A percentile compares a stretch with the other conserved stretches of the same genome.
Conservation (phyloP, 2,113 vertebrate species). For the Hippocampus comes region DNA sequence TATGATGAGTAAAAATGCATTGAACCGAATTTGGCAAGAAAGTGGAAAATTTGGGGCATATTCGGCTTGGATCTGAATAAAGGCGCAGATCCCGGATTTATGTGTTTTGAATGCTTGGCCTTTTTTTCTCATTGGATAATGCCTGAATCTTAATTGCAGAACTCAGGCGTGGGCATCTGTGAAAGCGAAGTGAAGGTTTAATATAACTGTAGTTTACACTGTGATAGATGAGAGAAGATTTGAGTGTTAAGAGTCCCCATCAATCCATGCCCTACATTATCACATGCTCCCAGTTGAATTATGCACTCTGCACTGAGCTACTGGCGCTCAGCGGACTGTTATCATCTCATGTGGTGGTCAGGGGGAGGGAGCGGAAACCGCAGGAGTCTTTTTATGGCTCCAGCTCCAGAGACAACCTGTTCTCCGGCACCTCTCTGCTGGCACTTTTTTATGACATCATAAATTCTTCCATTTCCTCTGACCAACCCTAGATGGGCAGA, state of each 20-base stretch:
- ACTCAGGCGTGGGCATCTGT: neutral
- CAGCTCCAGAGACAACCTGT: constrained; percentile 64
- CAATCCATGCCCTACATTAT: neutral
- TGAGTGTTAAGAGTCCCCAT: neutral
- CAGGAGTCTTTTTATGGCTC: constrained; percentile 63
- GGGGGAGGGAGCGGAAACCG: constrained; percentile 52
- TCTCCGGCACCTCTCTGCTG: constrained; percentile 63
- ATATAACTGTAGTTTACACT: neutral
- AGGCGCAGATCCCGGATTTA: too few species aligned
- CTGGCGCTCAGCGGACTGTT: constrained; percentile 30
- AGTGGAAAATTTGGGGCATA: neutral
- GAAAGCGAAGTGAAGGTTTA: neutral
- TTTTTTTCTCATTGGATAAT: neutral
- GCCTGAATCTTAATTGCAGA: neutral
- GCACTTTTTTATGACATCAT: constrained; percentile 72
- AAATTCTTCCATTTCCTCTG: constrained; percentile 72
- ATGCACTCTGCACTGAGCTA: constrained; percentile 5
- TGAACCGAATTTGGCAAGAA: neutral
- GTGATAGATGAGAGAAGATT: neutral
- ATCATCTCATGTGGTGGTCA: constrained; percentile 39
- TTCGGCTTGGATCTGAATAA: neutral
- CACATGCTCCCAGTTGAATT: constrained; percentile 2
- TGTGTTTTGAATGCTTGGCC: neutral
- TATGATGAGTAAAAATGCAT: neutral
- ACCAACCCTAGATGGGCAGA: constrained; percentile 65